Percentiles rank a stretch among this genome's conserved stretches.
These are phyloP conservation scores for Drosophila tristis DNA, from an alignment of 1,140 invertebrate genomes.

Conservation along the genomic window DNA sequence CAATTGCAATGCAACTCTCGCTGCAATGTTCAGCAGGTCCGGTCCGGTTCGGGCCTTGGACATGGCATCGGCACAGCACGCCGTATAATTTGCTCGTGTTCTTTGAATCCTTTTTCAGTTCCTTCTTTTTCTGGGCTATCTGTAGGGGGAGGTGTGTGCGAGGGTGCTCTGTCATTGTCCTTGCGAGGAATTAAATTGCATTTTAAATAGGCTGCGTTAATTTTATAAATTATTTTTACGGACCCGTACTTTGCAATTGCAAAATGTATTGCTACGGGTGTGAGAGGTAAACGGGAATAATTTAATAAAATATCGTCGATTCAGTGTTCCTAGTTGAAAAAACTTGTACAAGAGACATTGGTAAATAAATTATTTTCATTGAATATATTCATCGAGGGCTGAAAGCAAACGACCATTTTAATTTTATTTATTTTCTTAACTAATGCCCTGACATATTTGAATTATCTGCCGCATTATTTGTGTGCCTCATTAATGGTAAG, in stretches of 20 bases:
- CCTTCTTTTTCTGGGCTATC: neutral
- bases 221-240: slow-evolving; percentile 52
- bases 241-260: slow-evolving; percentile 39
- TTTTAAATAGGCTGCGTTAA: slow-evolving; percentile 55
- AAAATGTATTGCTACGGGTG: slow-evolving; percentile 26
- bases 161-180: slow-evolving; percentile 55
- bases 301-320: neutral
- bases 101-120: slow-evolving; percentile 27
- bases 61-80: too few relatives aligned
- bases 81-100: slow-evolving; percentile 5
- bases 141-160: slow-evolving; percentile 23
- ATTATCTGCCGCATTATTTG: slow-evolving; percentile 27
- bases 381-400: too few relatives aligned
- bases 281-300: slow-evolving; percentile 10
- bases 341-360: too few relatives aligned
- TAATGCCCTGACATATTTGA: neutral
- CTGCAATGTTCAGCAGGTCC: slow-evolving; percentile 36
- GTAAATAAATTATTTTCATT: too few relatives aligned
- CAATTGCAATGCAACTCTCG: slow-evolving; percentile 62
- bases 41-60: neutral
- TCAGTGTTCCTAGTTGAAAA: too few relatives aligned
- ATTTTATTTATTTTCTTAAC: neutral
- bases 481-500: slow-evolving; percentile 25
- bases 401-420: neutral
- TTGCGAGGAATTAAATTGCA: slow-evolving; percentile 50